Evolutionary conservation across 2,113 vertebrate genomes (phyloP), one percentile per base, ranked within the genome.

Genomic region (Microtus ochrogaster): DNA sequence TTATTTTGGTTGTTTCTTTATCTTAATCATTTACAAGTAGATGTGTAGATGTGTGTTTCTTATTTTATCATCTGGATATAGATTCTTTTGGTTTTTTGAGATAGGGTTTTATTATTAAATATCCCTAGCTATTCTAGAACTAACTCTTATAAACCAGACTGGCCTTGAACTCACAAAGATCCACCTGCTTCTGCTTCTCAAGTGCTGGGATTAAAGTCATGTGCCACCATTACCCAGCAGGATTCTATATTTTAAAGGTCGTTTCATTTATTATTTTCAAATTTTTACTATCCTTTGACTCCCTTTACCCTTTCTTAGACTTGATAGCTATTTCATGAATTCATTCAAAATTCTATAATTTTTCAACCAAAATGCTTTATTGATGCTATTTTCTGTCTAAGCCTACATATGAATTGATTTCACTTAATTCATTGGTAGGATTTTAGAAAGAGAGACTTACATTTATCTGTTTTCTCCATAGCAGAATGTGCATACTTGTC

Each of bases 41-140:
- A n/a, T 65, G 19, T 94, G 47, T 33, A 92, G 47, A 83, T 88
- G 22, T 92, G 30, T 88, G 36, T 47, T 77, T 88, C 58, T 95
- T 89, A 39, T 82, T 92, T 92, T 21, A 68, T 79, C 70, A 94
- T 76, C 24, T 92, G 66, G 36, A 7, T 92, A 44, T 52, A 52
- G 6, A 36, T 68, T 92, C 58, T 7, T 58, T 58, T 58, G 58
- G 0, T 58, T 58, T 58, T 21, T 58, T 58, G 55, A 58, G 16
- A 19, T 17, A 58, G 55, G 55, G 5, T 58, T 19, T 58, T 5
- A 58, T 58, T 58, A 58, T 58, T 58, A 5, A 58, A 58, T 58
- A 58, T 19, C 17, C 55, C 5, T 58, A 58, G 17, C 55, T 58
- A 19, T 58, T 58, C 55, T 5, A 17, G 5, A 19, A 58, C 55